Percentiles rank a stretch among this genome's conserved stretches.
Evolutionary conservation across 2,888 invertebrate species (phyloP).

Genomic region (Cryptus armator): DNA sequence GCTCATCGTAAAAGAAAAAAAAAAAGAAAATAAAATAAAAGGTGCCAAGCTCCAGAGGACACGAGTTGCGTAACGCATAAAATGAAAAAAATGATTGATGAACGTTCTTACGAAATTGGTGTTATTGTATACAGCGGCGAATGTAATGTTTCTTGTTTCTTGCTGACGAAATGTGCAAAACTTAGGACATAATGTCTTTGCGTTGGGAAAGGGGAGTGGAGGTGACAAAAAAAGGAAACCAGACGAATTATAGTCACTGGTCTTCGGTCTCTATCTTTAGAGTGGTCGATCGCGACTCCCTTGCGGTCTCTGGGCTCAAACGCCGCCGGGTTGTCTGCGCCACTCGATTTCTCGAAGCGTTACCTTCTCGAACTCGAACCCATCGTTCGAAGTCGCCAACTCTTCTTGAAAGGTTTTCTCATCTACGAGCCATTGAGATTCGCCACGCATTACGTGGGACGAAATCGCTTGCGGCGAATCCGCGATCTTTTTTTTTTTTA

Average conservation of each 20-base stretch:
- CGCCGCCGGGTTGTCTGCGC: constrained; percentile 70
- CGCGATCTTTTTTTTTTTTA: neutral
- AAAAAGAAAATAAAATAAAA: neutral
- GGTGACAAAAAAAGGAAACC: constrained; percentile 24
- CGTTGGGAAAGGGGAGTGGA: neutral
- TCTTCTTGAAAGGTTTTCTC: neutral
- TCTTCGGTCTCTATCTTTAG: constrained; percentile 71
- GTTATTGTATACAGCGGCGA: neutral
- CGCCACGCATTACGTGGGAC: neutral
- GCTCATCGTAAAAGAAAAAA: constrained; percentile 12
- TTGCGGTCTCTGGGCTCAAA: constrained; percentile 39
- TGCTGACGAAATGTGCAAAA: neutral
- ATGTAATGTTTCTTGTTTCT: neutral
- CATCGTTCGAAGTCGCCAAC: constrained; percentile 16
- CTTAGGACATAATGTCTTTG: neutral
- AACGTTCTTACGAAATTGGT: constrained; percentile 1
- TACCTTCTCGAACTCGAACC: constrained; percentile 45
- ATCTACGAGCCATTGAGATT: constrained; percentile 1
- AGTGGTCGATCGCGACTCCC: constrained; percentile 59
- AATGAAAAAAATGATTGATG: constrained; percentile 24
- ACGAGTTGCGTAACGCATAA: neutral
- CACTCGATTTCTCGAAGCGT: constrained; percentile 49
- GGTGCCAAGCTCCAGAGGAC: neutral
- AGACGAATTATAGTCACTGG: constrained; percentile 46
- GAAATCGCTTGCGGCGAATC: neutral